Evolutionary conservation across 2,113 vertebrate genomes (phyloP), one percentile per base, ranked within the genome.

Genomic region (Chamaea fasciata): DNA sequence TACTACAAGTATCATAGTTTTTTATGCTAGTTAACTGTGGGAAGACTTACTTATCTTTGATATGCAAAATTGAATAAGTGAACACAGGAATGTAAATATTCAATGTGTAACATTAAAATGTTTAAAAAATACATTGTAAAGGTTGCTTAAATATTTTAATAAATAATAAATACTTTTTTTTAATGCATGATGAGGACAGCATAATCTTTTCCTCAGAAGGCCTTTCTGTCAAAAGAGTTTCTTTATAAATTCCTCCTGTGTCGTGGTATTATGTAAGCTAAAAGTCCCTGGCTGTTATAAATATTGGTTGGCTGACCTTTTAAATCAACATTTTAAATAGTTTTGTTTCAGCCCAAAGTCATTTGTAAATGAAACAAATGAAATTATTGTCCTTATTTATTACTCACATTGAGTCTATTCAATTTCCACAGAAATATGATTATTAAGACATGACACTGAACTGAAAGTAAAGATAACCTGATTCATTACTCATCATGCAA

Each of bases 321-420:
- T 55, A 80, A 94, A 89, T 90, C 41, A 92, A 75, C 21, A 50
- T 91, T 93, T 95, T 63, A 96, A 94, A 85, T 91, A 90, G 74
- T 83, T 95, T 96, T 41, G 24, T 95, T 92, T 94, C 91, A 93
- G 84, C 49, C 52, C 41, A 52, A 74, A 90, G 30, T 74, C 86
- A 90, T 97, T 97, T 90, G n/a, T 92, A 97, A 97, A 93, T 86
- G 42, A 96, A 94, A 78, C 47, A 86, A 91, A 82, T 94, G 2
- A 17, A 85, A 81, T 65, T 47, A 87, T 87, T 95, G 50, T 65
- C 87, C 83, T 93, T 68, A 87, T 94, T 96, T 93, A 84, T 67
- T 94, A 46, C 27, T 92, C 78, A 65, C 52, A 65, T 75, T 83
- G n/a, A 97, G 70, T 57, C 65, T 81, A 49, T 81, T 93, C 30